Evolutionary conservation across 1,140 invertebrate species (phyloP).

Genomic region (Asbolus verrucosus): DNA sequence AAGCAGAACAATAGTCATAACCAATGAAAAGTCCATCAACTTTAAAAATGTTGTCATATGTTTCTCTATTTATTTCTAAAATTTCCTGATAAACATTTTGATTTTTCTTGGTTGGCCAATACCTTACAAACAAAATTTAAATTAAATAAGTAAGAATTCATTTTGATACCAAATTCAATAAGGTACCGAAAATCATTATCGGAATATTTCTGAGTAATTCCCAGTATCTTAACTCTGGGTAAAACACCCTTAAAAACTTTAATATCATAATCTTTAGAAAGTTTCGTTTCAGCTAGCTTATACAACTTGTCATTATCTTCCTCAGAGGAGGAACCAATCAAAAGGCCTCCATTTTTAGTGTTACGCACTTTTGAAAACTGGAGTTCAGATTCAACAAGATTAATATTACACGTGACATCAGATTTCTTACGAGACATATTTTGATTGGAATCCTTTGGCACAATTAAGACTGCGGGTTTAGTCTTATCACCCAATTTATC

Average conservation of each 20-base stretch:
- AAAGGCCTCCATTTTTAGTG: conserved; percentile 1
- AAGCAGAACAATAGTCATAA: conserved; percentile 40
- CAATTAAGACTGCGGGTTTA: no score
- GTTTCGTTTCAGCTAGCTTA: conserved; percentile 1
- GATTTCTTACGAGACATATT: no score
- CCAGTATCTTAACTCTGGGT: background rate
- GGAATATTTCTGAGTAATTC: background rate
- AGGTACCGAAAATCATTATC: background rate
- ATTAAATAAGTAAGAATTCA: no score
- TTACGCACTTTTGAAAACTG: background rate
- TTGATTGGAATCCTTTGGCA: no score
- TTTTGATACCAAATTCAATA: background rate
- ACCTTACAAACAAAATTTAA: no score
- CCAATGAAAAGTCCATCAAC: conserved; percentile 27
- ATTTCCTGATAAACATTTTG: conserved; percentile 25
- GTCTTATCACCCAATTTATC: no score
- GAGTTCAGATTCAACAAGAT: background rate
- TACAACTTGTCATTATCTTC: background rate
- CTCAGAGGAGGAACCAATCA: background rate
- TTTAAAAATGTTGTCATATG: conserved; percentile 32
- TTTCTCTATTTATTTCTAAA: conserved; percentile 14
- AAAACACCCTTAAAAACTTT: background rate
- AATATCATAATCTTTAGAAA: background rate
- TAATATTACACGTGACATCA: background rate
- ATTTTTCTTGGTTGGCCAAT: conserved; percentile 17